Conservation (phyloP, 2,888 invertebrate genomes). For the Chrysomela aeneicollis region DNA sequence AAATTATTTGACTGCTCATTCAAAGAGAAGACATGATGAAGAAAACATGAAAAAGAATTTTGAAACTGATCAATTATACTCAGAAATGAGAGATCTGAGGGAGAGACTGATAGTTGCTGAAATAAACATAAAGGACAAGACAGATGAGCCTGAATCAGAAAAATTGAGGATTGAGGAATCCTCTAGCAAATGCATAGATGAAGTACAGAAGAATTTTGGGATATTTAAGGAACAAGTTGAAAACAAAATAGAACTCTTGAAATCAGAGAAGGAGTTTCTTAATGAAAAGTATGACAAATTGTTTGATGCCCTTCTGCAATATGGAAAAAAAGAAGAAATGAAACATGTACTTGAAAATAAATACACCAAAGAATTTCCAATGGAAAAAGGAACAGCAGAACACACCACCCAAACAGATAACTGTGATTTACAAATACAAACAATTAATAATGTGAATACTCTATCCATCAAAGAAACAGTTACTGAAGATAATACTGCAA, state of each 20-base stretch:
- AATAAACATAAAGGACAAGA: constrained; percentile 62
- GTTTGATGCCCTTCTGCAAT: constrained; percentile 56
- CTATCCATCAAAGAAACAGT: constrained; percentile 30
- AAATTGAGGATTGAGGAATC: constrained; percentile 29
- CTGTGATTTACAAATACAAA: constrained; percentile 37
- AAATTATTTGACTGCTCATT: constrained; percentile 70
- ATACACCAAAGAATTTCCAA: constrained; percentile 15
- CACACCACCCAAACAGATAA: constrained; percentile 53
- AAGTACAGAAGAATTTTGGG: constrained; percentile 57
- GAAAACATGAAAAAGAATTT: constrained; percentile 56
- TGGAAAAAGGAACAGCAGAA: constrained; percentile 29
- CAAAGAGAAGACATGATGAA: constrained; percentile 66
- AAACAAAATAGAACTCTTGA: constrained; percentile 59
- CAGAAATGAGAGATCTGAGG: constrained; percentile 71
- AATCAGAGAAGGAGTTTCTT: constrained; percentile 64
- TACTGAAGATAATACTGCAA: constrained; percentile 14
- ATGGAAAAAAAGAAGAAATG: constrained; percentile 35
- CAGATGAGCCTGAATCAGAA: constrained; percentile 33
- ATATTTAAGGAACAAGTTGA: constrained; percentile 55
- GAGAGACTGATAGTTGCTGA: constrained; percentile 70
- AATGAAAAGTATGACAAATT: constrained; percentile 66
- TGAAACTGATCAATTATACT: constrained; percentile 70
- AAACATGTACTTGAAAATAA: constrained; percentile 49
- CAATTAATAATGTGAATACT: constrained; percentile 36
- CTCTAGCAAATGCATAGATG: constrained; percentile 39